Evolutionary conservation across 2,888 invertebrate species (phyloP).

Genomic region (Serripes groenlandicus): DNA sequence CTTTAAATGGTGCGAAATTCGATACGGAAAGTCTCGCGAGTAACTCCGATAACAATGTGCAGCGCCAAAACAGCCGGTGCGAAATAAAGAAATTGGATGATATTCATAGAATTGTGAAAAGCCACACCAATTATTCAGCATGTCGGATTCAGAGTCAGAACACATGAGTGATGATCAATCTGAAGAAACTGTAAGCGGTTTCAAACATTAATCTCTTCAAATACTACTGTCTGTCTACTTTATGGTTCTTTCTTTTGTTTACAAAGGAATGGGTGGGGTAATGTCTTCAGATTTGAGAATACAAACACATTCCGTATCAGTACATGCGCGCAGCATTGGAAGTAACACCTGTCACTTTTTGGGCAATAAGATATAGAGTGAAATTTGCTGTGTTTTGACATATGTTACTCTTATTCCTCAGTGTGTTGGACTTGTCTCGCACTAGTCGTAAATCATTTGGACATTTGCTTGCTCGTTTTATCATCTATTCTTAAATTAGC

Average conservation of each 20-base stretch:
- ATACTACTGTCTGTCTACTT: background rate
- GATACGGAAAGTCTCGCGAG: background rate
- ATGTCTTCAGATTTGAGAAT: too few relatives aligned
- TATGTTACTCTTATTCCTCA: too few relatives aligned
- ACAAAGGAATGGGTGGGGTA: background rate
- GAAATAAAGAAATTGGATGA: background rate
- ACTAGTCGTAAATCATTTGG: too few relatives aligned
- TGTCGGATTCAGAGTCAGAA: slow-evolving; percentile 80
- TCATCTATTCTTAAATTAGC: too few relatives aligned
- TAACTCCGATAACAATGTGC: background rate
- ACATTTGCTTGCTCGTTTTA: too few relatives aligned
- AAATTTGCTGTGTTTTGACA: too few relatives aligned
- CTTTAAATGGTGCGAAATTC: background rate
- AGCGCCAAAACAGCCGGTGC: slow-evolving; percentile 9
- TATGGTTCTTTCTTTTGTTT: background rate
- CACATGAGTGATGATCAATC: slow-evolving; percentile 74
- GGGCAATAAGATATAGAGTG: too few relatives aligned
- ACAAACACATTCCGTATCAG: background rate
- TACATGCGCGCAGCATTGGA: too few relatives aligned
- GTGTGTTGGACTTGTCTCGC: too few relatives aligned
- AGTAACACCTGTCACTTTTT: too few relatives aligned
- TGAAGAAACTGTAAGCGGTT: slow-evolving; percentile 70
- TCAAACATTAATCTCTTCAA: background rate
- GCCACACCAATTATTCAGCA: too few relatives aligned
- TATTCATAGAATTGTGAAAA: background rate